phyloP scores from a whole-genome alignment of 2,888 invertebrate species.

The Eurytoma californica region DNA sequence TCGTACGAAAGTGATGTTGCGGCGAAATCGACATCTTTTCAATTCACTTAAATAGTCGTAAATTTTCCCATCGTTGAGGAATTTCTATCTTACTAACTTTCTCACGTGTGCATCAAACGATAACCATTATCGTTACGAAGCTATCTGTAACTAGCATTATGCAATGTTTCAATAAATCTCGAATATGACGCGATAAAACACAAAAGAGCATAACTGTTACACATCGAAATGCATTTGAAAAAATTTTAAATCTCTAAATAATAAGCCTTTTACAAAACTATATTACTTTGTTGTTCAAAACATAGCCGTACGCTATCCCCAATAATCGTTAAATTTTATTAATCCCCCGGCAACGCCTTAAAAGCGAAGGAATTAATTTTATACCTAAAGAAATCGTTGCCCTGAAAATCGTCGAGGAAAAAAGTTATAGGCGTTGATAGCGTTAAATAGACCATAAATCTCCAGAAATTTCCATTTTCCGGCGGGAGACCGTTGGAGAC shows the following conservation, averaged over 20 bases:
- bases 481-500: neutral
- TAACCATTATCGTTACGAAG: too few relatives aligned
- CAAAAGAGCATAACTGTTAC: too few relatives aligned
- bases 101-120: neutral
- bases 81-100: neutral
- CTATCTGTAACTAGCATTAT: too few relatives aligned
- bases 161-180: too few relatives aligned
- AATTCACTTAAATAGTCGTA: neutral
- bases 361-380: constrained; percentile 27
- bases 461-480: constrained; percentile 45
- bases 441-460: constrained; percentile 40
- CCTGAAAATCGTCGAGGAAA: neutral
- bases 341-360: neutral
- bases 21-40: neutral
- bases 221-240: too few relatives aligned
- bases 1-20: too few relatives aligned
- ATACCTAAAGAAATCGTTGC: neutral
- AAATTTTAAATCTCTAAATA: too few relatives aligned
- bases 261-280: too few relatives aligned
- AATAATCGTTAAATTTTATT: neutral
- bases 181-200: too few relatives aligned
- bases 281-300: too few relatives aligned
- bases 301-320: neutral
- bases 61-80: neutral
- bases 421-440: constrained; percentile 17